Percentiles rank a stretch among this genome's conserved stretches.
These are phyloP conservation scores for Acheta domesticus DNA, from an alignment of 2,888 invertebrate genomes.

Conservation along the genomic window DNA sequence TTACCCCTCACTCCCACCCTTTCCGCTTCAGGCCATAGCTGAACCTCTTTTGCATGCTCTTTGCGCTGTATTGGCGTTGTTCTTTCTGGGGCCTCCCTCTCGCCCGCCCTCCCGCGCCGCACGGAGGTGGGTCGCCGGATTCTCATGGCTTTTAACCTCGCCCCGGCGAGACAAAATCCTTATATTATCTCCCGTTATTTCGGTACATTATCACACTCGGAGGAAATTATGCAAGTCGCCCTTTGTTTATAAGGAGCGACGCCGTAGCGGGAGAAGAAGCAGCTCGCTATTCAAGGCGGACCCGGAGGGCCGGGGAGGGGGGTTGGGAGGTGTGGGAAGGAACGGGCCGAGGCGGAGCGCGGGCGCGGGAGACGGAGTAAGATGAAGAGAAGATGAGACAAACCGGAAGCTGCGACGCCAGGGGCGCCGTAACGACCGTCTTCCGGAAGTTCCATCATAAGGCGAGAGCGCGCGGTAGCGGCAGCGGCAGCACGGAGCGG, in stretches of 20 bases:
- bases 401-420: slow-evolving; percentile 31
- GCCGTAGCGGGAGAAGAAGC: background rate
- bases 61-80: too few species aligned
- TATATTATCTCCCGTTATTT: slow-evolving; percentile 18
- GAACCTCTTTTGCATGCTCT: too few species aligned
- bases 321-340: too few species aligned
- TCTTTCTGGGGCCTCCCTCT: too few species aligned
- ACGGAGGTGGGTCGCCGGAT: too few species aligned
- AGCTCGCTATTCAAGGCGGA: too few species aligned
- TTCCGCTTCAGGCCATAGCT: too few species aligned
- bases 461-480: slow-evolving; percentile 20
- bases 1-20: too few species aligned
- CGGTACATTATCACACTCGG: slow-evolving; percentile 18
- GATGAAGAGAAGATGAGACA: slow-evolving; percentile 18
- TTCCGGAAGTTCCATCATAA: slow-evolving; percentile 32
- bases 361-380: background rate
- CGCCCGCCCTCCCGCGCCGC: too few species aligned
- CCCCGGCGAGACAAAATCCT: background rate
- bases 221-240: slow-evolving; percentile 6
- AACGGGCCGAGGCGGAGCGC: too few species aligned
- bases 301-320: too few species aligned
- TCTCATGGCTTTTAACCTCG: background rate
- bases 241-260: slow-evolving; percentile 5
- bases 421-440: slow-evolving; percentile 28
- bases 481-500: background rate